A percentile compares a stretch with the other conserved stretches of the same genome.
Evolutionary conservation across 1,140 invertebrate genomes (phyloP).

Genomic region (Magallana ariakensis): DNA sequence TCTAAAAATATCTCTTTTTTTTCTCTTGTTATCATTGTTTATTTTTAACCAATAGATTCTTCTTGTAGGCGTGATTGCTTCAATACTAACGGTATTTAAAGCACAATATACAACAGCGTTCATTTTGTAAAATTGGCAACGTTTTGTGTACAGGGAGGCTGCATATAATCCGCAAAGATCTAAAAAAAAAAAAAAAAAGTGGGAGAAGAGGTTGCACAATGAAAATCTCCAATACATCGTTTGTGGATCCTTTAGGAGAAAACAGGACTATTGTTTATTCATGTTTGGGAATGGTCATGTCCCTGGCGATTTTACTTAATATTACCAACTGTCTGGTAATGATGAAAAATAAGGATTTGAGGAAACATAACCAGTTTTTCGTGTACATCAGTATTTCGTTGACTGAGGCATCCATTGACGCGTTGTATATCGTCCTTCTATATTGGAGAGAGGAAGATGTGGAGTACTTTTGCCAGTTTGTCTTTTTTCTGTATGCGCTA

Average conservation of each 20-base stretch:
- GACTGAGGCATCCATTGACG: background rate
- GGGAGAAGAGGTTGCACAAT: background rate
- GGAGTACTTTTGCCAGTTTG: background rate
- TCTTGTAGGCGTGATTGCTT: no score
- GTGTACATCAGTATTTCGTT: background rate
- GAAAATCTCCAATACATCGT: background rate
- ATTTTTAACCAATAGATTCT: no score
- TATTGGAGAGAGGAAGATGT: background rate
- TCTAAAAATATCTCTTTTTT: no score
- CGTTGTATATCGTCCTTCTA: background rate
- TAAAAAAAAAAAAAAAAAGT: no score
- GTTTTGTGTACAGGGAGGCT: no score
- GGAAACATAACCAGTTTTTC: background rate
- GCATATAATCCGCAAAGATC: no score
- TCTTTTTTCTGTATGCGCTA: background rate
- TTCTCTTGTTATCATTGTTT: no score
- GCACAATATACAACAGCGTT: no score
- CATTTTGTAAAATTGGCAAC: no score
- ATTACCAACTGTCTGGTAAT: background rate
- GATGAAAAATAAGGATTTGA: background rate
- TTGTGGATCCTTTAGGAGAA: slow-evolving; percentile 1
- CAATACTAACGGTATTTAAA: no score
- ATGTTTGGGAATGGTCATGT: background rate
- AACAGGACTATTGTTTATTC: background rate
- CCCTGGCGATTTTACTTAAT: background rate